Evolutionary conservation across 2,113 vertebrate species (phyloP).

Genomic region (Telmatochromis sp.): DNA sequence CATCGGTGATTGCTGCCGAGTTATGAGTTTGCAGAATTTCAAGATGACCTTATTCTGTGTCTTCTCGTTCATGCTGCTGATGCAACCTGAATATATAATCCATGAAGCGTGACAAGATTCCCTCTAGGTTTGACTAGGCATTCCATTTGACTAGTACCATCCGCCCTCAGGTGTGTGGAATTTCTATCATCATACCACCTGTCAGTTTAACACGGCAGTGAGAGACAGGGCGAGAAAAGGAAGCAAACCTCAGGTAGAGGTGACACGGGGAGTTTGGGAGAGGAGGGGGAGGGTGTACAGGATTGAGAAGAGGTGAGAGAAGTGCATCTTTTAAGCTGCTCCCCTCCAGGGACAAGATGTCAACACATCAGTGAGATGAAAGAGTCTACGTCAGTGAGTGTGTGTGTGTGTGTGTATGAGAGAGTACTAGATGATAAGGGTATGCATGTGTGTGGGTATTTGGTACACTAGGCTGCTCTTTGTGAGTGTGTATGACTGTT

Average conservation of each 20-base stretch:
- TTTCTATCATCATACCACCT: slow-evolving; percentile 48
- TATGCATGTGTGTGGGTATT: slow-evolving; percentile 8
- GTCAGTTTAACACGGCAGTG: slow-evolving; percentile 38
- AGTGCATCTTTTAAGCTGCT: slow-evolving; percentile 38
- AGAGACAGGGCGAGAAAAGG: slow-evolving; percentile 4
- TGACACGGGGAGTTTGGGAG: not conserved
- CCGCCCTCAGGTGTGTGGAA: slow-evolving; percentile 14
- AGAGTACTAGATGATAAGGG: not conserved
- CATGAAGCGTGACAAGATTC: slow-evolving; percentile 18
- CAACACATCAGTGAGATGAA: slow-evolving; percentile 43
- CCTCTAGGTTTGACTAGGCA: slow-evolving; percentile 19
- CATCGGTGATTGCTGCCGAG: not conserved
- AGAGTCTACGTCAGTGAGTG: not conserved
- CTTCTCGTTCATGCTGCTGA: not conserved
- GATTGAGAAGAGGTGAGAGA: slow-evolving; percentile 5
- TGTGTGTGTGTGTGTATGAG: not conserved
- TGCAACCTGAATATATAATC: slow-evolving; percentile 3
- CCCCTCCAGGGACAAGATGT: slow-evolving; percentile 36
- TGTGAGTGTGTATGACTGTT: not conserved
- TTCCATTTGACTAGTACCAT: slow-evolving; percentile 29
- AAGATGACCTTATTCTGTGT: not conserved
- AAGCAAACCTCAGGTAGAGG: slow-evolving; percentile 25
- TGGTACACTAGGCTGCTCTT: not conserved
- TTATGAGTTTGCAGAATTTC: not conserved
- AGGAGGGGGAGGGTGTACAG: not conserved